A percentile compares a stretch with the other conserved stretches of the same genome.
Evolutionary conservation across 2,797 vertebrate species (phyloP).

Genomic region (Anolis apletophallus): DNA sequence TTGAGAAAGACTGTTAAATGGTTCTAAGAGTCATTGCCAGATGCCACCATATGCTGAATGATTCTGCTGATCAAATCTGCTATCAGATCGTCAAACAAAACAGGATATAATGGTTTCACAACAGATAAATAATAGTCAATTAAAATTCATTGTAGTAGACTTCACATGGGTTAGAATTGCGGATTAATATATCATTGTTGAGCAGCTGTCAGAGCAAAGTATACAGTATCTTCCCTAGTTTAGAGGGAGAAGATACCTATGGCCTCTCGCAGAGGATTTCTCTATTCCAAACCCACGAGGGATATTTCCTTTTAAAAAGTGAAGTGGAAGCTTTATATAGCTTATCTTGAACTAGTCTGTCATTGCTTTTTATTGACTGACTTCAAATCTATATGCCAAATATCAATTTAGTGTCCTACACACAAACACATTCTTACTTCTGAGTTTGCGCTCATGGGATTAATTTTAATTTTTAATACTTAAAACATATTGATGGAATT

Average conservation of each 20-base stretch:
- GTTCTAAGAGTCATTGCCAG: neutral
- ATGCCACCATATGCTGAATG: conserved; percentile 14
- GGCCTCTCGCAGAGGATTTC: no score
- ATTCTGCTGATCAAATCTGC: neutral
- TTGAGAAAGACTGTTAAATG: neutral
- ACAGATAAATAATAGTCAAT: neutral
- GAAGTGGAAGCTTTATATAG: no score
- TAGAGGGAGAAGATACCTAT: no score
- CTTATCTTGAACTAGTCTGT: no score
- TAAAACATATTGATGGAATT: neutral
- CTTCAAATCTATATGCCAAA: no score
- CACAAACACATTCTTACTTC: neutral
- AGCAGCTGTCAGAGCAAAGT: neutral
- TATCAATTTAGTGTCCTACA: neutral
- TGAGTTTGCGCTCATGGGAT: neutral
- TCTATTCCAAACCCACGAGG: no score
- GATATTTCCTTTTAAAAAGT: no score
- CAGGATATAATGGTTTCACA: neutral
- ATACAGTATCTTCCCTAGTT: neutral
- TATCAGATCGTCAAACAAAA: conserved; percentile 15
- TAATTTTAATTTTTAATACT: neutral
- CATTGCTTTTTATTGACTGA: no score
- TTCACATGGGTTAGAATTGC: neutral
- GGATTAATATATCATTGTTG: neutral
- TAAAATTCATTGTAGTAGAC: neutral